Conservation (phyloP, 2,797 vertebrate genomes). For the Chaetophractus vellerosus region DNA sequence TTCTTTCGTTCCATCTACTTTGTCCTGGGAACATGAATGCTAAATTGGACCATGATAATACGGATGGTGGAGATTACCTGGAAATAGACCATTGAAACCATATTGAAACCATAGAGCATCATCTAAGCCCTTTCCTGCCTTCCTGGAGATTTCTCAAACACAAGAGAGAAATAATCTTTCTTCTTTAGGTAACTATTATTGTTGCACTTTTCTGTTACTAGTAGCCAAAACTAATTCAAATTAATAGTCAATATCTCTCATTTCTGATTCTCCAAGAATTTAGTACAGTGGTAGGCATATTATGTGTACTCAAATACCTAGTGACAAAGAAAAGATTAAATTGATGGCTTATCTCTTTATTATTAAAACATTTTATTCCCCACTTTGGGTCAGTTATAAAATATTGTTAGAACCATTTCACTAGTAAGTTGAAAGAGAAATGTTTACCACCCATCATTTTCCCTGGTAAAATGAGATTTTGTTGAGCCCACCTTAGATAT, state of each 20-base stretch:
- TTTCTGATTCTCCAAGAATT: background rate
- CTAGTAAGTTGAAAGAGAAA: conserved; percentile 14
- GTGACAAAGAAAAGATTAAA: background rate
- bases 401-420: background rate
- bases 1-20: background rate
- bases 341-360: conserved; percentile 7
- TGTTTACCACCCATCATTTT: background rate
- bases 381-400: background rate
- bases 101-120: too few relatives aligned
- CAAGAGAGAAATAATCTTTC: background rate
- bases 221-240: background rate
- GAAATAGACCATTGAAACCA: background rate
- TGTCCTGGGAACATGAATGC: background rate
- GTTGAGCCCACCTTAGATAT: background rate
- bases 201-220: background rate
- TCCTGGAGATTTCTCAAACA: background rate
- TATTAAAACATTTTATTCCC: background rate
- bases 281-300: background rate
- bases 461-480: conserved; percentile 1
- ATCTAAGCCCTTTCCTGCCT: background rate
- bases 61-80: background rate
- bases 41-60: background rate
- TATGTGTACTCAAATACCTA: background rate
- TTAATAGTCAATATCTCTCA: background rate
- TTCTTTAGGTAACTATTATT: background rate